Conservation (phyloP, 2,888 invertebrate species). For the Nemoura dubitans region DNA sequence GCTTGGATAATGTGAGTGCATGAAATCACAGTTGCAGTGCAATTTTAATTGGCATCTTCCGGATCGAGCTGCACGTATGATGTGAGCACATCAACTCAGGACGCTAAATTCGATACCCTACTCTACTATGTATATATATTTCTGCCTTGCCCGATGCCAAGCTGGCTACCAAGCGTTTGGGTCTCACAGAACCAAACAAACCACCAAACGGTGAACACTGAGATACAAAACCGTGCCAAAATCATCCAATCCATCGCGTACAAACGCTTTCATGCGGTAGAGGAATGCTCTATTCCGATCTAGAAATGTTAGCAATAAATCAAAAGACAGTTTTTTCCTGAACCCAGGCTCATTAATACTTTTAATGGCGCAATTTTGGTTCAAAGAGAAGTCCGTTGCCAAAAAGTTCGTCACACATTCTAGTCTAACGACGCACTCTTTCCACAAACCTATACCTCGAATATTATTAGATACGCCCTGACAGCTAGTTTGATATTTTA, state of each 20-base stretch:
- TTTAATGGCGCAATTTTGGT: conserved; percentile 7
- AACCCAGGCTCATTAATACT: neutral
- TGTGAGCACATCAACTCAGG: too few relatives aligned
- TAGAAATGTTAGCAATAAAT: conserved; percentile 5
- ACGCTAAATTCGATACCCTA: too few relatives aligned
- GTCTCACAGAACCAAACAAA: too few relatives aligned
- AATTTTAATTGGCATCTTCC: too few relatives aligned
- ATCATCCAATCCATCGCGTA: neutral
- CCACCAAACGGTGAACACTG: too few relatives aligned
- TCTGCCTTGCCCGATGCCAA: too few relatives aligned
- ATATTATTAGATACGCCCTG: neutral
- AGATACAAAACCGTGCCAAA: neutral
- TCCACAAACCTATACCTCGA: neutral
- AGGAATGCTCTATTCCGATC: neutral
- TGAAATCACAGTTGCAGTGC: too few relatives aligned
- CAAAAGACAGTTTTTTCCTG: neutral
- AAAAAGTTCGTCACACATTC: conserved; percentile 5
- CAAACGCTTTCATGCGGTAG: neutral
- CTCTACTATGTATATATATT: too few relatives aligned
- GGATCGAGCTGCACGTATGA: too few relatives aligned
- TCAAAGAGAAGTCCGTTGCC: neutral
- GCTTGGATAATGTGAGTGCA: too few relatives aligned
- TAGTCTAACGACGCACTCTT: conserved; percentile 7
- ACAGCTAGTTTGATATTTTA: neutral
- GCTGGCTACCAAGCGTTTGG: too few relatives aligned